Conservation (phyloP, 2,888 invertebrate species). For the Andrena marginata region DNA sequence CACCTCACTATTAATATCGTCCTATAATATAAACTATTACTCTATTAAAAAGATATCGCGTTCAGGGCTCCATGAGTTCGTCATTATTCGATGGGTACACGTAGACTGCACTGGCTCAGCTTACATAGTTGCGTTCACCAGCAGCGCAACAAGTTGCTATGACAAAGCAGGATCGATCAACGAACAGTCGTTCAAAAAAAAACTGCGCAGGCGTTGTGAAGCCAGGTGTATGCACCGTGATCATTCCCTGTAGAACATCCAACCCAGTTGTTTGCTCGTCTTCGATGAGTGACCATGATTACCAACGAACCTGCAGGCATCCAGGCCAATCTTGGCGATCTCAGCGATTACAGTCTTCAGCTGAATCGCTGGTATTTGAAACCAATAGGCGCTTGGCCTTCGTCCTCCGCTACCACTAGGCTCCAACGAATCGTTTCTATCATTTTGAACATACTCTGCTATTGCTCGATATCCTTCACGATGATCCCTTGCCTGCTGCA, state of each 20-base stretch:
- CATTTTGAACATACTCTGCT: slow-evolving; percentile 34
- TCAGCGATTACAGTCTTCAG: slow-evolving; percentile 30
- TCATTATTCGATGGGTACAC: too few relatives aligned
- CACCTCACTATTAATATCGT: too few relatives aligned
- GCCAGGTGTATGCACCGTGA: background rate
- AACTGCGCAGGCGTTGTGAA: slow-evolving; percentile 1
- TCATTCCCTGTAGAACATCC: background rate
- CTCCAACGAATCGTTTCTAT: slow-evolving; percentile 18
- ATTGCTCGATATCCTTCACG: slow-evolving; percentile 59
- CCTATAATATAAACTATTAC: too few relatives aligned
- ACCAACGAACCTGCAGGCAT: background rate
- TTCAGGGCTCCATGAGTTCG: too few relatives aligned
- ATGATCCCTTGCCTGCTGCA: slow-evolving; percentile 67
- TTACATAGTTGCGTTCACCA: too few relatives aligned
- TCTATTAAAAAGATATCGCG: too few relatives aligned
- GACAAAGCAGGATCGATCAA: slow-evolving; percentile 17
- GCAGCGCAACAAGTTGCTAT: too few relatives aligned
- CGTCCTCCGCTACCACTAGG: slow-evolving; percentile 7
- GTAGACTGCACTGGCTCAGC: too few relatives aligned
- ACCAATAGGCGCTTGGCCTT: slow-evolving; percentile 67
- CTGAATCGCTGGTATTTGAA: slow-evolving; percentile 66
- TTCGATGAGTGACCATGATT: background rate
- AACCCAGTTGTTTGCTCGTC: background rate
- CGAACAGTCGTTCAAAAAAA: background rate
- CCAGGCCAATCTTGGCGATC: background rate